Percentiles rank a stretch among this genome's conserved stretches.
Evolutionary conservation across 2,888 invertebrate genomes (phyloP).

Genomic region (Amphiduros pacificus): DNA sequence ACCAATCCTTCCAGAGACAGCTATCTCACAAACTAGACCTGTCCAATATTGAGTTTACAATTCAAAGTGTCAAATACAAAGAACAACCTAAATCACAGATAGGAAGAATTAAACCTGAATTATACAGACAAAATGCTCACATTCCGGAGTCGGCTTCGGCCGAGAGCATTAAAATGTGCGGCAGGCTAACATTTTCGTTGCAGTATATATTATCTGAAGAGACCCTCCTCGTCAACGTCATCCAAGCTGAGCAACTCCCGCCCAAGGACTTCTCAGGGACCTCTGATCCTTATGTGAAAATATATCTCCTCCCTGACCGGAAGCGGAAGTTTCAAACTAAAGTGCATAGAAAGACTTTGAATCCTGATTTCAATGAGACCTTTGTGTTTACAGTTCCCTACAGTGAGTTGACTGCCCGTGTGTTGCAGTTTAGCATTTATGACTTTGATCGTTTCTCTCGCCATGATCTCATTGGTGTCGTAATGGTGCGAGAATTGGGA

Average conservation of each 20-base stretch:
- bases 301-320: slow-evolving; percentile 80
- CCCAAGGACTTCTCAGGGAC: slow-evolving; percentile 82
- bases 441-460: slow-evolving; percentile 87
- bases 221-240: slow-evolving; percentile 77
- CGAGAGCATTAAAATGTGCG: slow-evolving; percentile 15
- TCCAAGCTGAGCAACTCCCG: slow-evolving; percentile 75
- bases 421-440: slow-evolving; percentile 83
- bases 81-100: slow-evolving; percentile 49
- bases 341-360: slow-evolving; percentile 75
- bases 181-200: slow-evolving; percentile 69
- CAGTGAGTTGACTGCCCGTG: slow-evolving; percentile 74
- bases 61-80: slow-evolving; percentile 61
- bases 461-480: slow-evolving; percentile 84
- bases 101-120: slow-evolving; percentile 52
- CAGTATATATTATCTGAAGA: slow-evolving; percentile 81
- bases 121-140: slow-evolving; percentile 62
- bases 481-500: slow-evolving; percentile 76
- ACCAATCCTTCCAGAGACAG: slow-evolving; percentile 80
- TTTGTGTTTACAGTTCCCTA: slow-evolving; percentile 81
- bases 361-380: slow-evolving; percentile 82
- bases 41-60: slow-evolving; percentile 77
- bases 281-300: slow-evolving; percentile 85
- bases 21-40: slow-evolving; percentile 79
- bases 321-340: slow-evolving; percentile 60
- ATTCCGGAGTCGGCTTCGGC: slow-evolving; percentile 3